Percentiles rank a stretch among this genome's conserved stretches.
phyloP scores from a whole-genome alignment of 2,888 invertebrate genomes.

The Cenopis cana region DNA sequence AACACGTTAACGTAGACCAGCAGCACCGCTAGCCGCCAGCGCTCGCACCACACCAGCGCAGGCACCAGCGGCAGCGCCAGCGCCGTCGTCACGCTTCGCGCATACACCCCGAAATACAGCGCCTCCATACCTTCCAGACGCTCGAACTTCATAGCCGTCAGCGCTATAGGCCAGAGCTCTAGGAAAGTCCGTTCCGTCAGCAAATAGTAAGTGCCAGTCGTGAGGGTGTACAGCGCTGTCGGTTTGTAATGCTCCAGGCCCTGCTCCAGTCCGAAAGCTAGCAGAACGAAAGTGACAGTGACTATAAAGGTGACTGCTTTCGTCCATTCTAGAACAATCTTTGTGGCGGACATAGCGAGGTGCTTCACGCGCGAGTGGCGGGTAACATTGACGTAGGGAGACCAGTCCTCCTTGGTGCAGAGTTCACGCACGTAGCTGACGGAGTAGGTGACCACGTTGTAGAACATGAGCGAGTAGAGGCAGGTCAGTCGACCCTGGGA shows the following conservation, averaged over 20 bases:
- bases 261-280: constrained; percentile 90
- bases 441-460: constrained; percentile 92
- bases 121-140: constrained; percentile 89
- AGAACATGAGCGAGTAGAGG: constrained; percentile 92
- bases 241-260: constrained; percentile 90
- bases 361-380: constrained; percentile 90
- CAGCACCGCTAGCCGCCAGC: constrained; percentile 85
- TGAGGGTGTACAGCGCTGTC: constrained; percentile 86
- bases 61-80: constrained; percentile 85
- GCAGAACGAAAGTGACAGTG: constrained; percentile 90
- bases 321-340: constrained; percentile 92
- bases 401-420: constrained; percentile 91
- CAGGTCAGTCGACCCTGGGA: constrained; percentile 87
- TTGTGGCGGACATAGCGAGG: constrained; percentile 92
- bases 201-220: constrained; percentile 89
- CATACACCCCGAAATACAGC: constrained; percentile 88
- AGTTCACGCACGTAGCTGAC: constrained; percentile 90
- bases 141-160: constrained; percentile 86
- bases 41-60: constrained; percentile 82
- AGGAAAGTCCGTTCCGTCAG: constrained; percentile 90
- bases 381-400: constrained; percentile 90
- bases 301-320: constrained; percentile 92
- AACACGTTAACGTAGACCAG: constrained; percentile 88
- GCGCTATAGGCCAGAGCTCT: constrained; percentile 86
- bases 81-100: constrained; percentile 84